Evolutionary conservation across 1,140 invertebrate genomes (phyloP).

Genomic region (Pogonomyrmex californicus): DNA sequence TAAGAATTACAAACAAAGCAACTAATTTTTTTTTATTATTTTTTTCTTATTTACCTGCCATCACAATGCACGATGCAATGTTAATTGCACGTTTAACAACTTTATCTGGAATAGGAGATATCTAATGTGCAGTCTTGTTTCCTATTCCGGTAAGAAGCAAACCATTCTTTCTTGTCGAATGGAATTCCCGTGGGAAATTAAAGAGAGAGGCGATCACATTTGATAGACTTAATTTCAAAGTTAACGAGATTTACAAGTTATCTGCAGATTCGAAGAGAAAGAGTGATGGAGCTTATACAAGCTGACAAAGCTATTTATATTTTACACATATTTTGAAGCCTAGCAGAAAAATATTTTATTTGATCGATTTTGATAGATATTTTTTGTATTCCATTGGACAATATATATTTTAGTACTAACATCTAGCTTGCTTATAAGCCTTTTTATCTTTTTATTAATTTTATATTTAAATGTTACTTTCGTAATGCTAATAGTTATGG

Average conservation of each 20-base stretch:
- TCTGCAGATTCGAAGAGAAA: neutral
- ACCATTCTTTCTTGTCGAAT: slow-evolving; percentile 13
- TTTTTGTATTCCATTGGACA: too few species aligned
- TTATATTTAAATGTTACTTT: neutral
- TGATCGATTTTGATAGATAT: too few species aligned
- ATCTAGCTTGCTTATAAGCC: too few species aligned
- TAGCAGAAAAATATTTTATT: neutral
- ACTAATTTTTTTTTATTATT: neutral
- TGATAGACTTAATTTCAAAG: slow-evolving; percentile 17
- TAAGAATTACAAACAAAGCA: neutral
- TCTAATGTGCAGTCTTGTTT: slow-evolving; percentile 8
- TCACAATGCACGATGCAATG: neutral
- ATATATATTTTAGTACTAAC: too few species aligned
- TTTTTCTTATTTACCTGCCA: neutral
- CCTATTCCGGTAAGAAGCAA: neutral
- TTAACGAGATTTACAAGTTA: slow-evolving; percentile 33
- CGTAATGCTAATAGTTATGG: neutral
- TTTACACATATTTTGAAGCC: neutral
- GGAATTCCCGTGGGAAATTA: slow-evolving; percentile 48
- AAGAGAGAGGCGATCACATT: slow-evolving; percentile 11
- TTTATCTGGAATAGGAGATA: neutral
- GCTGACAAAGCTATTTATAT: slow-evolving; percentile 1
- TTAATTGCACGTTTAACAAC: slow-evolving; percentile 19
- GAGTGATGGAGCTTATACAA: neutral
- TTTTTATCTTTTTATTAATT: too few species aligned